Conservation (phyloP, 2,888 invertebrate species). For the Stramonita haemastoma region DNA sequence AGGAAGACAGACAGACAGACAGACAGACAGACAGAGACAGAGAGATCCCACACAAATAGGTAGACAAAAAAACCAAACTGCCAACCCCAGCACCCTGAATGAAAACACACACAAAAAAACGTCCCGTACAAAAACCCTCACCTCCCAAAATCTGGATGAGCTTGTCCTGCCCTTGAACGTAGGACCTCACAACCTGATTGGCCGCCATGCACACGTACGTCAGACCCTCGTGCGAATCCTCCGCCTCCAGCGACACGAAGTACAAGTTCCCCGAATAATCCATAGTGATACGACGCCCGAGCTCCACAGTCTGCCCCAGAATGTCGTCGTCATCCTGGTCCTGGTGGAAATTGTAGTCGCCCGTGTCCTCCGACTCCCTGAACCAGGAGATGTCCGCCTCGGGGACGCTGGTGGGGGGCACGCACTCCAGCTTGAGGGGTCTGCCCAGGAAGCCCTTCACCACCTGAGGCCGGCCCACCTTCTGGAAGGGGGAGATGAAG, state of each 20-base stretch:
- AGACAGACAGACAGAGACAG: too few relatives aligned
- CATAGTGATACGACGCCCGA: conserved; percentile 90
- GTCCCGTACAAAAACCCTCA: conserved; percentile 35
- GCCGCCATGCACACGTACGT: conserved; percentile 77
- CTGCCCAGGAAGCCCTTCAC: conserved; percentile 81
- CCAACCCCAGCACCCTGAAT: too few relatives aligned
- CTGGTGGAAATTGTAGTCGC: conserved; percentile 79
- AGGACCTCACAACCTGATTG: conserved; percentile 50
- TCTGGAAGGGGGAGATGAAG: conserved; percentile 55
- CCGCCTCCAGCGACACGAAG: conserved; percentile 94
- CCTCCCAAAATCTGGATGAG: conserved; percentile 47
- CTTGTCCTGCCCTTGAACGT: conserved; percentile 54
- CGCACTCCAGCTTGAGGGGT: conserved; percentile 91
- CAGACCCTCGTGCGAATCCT: conserved; percentile 84
- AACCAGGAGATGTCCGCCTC: conserved; percentile 50
- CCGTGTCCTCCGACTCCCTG: conserved; percentile 24
- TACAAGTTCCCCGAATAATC: conserved; percentile 94
- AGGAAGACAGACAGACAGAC: too few relatives aligned
- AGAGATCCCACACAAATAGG: neutral
- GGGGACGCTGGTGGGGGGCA: conserved; percentile 85
- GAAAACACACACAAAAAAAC: neutral
- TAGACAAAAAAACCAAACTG: neutral
- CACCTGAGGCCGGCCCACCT: conserved; percentile 39
- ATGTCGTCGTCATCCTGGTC: neutral
- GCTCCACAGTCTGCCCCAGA: conserved; percentile 61